phyloP scores from a whole-genome alignment of 2,888 invertebrate genomes.

The Autographa gamma region DNA sequence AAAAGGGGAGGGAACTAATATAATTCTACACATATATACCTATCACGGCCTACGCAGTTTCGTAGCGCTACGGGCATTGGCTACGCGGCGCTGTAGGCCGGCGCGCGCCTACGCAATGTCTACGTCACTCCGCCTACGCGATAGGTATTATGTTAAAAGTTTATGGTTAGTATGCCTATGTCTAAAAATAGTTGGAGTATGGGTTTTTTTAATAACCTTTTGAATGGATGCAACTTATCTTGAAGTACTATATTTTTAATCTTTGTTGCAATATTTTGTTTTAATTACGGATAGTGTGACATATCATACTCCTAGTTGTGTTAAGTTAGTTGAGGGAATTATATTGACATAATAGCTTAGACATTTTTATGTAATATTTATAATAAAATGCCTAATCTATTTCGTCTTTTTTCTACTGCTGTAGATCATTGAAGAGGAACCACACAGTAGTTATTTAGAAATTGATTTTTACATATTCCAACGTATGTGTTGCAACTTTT shows the following conservation, averaged over 20 bases:
- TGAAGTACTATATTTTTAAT: neutral
- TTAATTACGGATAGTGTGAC: too few species aligned
- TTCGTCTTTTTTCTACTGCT: too few species aligned
- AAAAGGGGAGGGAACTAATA: slow-evolving; percentile 43
- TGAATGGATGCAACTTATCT: neutral
- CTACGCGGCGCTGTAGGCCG: slow-evolving; percentile 53
- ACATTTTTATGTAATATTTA: too few species aligned
- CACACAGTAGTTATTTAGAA: too few species aligned
- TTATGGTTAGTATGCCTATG: slow-evolving; percentile 9
- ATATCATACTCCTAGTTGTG: too few species aligned
- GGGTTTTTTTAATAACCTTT: neutral
- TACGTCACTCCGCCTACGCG: slow-evolving; percentile 50
- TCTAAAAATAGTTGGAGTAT: slow-evolving; percentile 28
- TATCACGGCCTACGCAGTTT: slow-evolving; percentile 47
- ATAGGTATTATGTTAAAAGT: slow-evolving; percentile 14
- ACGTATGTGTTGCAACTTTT: too few species aligned
- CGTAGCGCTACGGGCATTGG: slow-evolving; percentile 53
- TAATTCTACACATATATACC: slow-evolving; percentile 30
- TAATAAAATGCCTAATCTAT: too few species aligned
- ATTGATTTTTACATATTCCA: too few species aligned
- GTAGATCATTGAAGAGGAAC: too few species aligned
- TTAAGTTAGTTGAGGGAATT: too few species aligned
- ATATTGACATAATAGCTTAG: too few species aligned
- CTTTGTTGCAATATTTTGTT: neutral
- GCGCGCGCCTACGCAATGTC: slow-evolving; percentile 57